Evolutionary conservation across 2,797 vertebrate genomes (phyloP).

Genomic region (Prunella strophiata): DNA sequence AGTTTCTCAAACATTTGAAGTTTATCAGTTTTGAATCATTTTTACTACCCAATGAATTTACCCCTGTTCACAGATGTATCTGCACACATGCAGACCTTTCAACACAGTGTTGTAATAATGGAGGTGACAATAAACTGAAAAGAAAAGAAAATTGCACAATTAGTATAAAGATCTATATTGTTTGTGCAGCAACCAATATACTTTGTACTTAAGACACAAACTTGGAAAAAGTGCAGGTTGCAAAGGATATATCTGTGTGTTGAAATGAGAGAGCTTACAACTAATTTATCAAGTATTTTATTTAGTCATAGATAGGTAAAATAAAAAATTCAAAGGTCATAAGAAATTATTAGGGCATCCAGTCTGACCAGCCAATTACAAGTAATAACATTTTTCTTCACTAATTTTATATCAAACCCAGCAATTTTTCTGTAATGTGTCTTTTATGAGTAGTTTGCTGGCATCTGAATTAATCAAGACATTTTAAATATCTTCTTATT

Average conservation of each 20-base stretch:
- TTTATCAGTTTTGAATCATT: not conserved
- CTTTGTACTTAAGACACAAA: not conserved
- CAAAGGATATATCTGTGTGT: not conserved
- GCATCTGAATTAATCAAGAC: not conserved
- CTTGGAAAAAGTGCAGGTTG: not conserved
- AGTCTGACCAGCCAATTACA: not conserved
- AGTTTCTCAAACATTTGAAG: not conserved
- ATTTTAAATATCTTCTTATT: not conserved
- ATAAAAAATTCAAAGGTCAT: not conserved
- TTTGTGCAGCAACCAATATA: not conserved
- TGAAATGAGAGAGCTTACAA: not conserved
- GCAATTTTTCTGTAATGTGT: not conserved
- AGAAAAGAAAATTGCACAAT: not conserved
- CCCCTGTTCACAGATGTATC: not conserved
- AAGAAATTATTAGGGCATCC: not conserved
- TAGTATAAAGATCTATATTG: accelerated
- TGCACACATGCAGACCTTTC: not conserved
- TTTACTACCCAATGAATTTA: not conserved
- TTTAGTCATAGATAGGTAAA: not conserved
- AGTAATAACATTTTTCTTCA: not conserved
- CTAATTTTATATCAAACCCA: not conserved
- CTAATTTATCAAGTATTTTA: not conserved
- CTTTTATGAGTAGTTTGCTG: not conserved
- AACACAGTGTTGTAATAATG: not conserved
- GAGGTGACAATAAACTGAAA: not conserved